Evolutionary conservation across 2,113 vertebrate genomes (phyloP).

Genomic region (Psittacara wagleri): DNA sequence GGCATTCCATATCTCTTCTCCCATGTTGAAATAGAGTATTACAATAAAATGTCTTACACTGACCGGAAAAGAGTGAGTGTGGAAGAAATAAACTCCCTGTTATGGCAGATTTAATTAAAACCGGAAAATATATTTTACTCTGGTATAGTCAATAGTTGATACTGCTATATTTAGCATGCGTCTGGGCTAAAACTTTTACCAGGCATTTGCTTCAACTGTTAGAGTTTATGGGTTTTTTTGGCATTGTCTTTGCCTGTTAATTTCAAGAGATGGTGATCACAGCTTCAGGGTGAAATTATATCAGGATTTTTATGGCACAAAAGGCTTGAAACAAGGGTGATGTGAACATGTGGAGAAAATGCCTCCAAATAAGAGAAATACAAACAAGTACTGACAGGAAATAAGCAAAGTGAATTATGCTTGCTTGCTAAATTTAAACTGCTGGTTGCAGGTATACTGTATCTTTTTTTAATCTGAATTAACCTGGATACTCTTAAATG

Average conservation of each 20-base stretch:
- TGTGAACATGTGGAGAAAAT: conserved; percentile 19
- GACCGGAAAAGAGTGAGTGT: background rate
- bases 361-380: conserved; percentile 41
- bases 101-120: conserved; percentile 59
- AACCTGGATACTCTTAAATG: background rate
- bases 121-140: conserved; percentile 6
- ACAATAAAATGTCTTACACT: conserved; percentile 16
- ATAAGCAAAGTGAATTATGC: conserved; percentile 52
- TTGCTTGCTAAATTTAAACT: conserved; percentile 46
- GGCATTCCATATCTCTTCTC: conserved; percentile 51
- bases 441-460: background rate
- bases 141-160: background rate
- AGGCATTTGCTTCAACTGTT: background rate
- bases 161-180: background rate
- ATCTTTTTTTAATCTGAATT: background rate
- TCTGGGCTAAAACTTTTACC: background rate
- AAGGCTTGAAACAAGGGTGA: conserved; percentile 3
- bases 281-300: conserved; percentile 34
- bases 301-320: conserved; percentile 40
- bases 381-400: conserved; percentile 39
- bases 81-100: background rate
- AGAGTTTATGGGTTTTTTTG: background rate
- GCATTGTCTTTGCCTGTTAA: conserved; percentile 8
- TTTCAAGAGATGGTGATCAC: conserved; percentile 32
- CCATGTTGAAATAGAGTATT: conserved; percentile 31